Conservation (phyloP, 2,888 invertebrate genomes). For the Ernsta delagoae region DNA sequence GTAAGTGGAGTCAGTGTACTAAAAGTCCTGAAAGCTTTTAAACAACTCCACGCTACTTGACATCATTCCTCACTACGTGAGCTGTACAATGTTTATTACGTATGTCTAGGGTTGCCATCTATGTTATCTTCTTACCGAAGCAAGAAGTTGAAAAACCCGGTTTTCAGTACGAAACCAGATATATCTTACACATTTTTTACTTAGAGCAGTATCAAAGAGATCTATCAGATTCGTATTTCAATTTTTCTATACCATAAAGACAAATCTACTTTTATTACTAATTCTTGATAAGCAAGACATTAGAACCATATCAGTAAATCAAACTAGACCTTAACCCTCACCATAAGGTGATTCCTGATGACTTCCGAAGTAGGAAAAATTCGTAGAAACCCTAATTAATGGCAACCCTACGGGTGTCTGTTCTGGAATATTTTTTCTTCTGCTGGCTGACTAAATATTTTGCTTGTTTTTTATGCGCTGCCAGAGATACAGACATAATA, state of each 20-base stretch:
- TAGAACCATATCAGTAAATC: too few species aligned
- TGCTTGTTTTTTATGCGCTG: neutral
- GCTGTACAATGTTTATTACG: slow-evolving; percentile 6
- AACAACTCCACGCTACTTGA: slow-evolving; percentile 23
- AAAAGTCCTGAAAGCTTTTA: slow-evolving; percentile 28
- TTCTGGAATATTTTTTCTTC: slow-evolving; percentile 1
- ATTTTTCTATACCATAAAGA: too few species aligned
- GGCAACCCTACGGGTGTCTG: neutral
- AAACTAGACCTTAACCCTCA: too few species aligned
- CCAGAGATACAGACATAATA: slow-evolving; percentile 2
- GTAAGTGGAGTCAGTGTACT: slow-evolving; percentile 4
- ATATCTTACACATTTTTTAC: too few species aligned
- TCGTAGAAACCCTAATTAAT: neutral
- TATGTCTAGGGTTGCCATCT: neutral
- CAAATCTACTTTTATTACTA: too few species aligned
- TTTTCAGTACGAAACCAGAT: too few species aligned
- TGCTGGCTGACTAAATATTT: slow-evolving; percentile 7
- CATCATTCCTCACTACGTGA: slow-evolving; percentile 19
- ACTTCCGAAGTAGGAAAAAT: neutral
- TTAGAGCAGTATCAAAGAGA: too few species aligned
- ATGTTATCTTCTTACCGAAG: neutral
- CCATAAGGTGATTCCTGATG: too few species aligned
- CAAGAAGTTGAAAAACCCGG: too few species aligned
- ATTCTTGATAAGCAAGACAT: too few species aligned
- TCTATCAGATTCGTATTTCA: too few species aligned